These are phyloP conservation scores for Zenarchopterus dispar DNA, from an alignment of 2,797 vertebrate species.

Conservation along the genomic window DNA sequence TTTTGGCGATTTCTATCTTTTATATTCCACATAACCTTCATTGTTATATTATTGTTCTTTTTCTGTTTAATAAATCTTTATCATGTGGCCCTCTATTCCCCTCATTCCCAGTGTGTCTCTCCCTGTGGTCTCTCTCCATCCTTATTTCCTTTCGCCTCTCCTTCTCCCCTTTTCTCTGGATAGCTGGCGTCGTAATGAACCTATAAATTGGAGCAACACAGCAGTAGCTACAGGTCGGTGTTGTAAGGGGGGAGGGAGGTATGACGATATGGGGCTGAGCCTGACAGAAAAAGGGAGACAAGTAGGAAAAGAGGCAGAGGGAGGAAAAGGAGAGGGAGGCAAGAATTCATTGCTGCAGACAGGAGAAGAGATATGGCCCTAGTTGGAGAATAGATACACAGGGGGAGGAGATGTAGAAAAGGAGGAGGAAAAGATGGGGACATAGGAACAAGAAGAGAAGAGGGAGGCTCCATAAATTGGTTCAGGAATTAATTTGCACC, in stretches of 20 bases:
- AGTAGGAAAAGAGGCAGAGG: conserved; percentile 25
- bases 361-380: conserved; percentile 71
- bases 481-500: conserved; percentile 80
- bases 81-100: conserved; percentile 33
- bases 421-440: conserved; percentile 37
- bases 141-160: conserved; percentile 50
- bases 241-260: conserved; percentile 24
- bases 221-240: conserved; percentile 81
- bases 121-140: conserved; percentile 51
- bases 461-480: conserved; percentile 70
- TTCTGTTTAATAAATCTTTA: conserved; percentile 66
- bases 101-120: conserved; percentile 57
- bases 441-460: conserved; percentile 30
- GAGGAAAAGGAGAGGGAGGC: conserved; percentile 21
- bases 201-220: conserved; percentile 85
- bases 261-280: conserved; percentile 9
- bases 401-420: conserved; percentile 38
- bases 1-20: conserved; percentile 28
- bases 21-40: conserved; percentile 45
- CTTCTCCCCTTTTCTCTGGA: conserved; percentile 44
- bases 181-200: conserved; percentile 83
- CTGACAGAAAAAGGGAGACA: conserved; percentile 43
- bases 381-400: conserved; percentile 67
- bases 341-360: conserved; percentile 68
- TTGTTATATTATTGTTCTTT: conserved; percentile 45